Conservation (phyloP, 2,113 vertebrate species). For the Okapia johnstoni region DNA sequence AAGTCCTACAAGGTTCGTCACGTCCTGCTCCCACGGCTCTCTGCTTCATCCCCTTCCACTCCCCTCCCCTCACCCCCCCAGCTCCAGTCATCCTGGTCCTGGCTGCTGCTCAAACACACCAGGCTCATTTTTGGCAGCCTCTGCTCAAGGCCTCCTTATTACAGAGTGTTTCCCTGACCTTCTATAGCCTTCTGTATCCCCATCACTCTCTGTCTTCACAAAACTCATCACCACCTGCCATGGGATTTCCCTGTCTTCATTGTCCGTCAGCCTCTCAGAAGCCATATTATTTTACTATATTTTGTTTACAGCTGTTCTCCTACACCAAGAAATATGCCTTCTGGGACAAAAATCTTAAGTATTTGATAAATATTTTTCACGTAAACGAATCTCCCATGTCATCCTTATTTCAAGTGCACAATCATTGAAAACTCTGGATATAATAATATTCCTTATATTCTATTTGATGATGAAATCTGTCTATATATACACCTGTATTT, state of each 20-base stretch:
- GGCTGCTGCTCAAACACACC: neutral
- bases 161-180: neutral
- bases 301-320: neutral
- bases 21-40: accelerated
- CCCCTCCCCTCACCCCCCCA: neutral
- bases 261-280: neutral
- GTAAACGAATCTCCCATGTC: neutral
- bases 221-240: neutral
- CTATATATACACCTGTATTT: neutral
- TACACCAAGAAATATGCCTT: neutral
- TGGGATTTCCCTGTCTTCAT: neutral
- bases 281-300: neutral
- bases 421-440: neutral
- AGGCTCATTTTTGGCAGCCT: neutral
- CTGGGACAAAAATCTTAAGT: neutral
- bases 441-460: neutral
- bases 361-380: neutral
- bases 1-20: neutral
- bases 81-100: neutral
- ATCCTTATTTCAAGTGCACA: neutral
- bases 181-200: neutral
- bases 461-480: neutral
- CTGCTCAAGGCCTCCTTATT: neutral
- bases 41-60: neutral
- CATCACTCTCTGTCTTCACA: neutral